Conservation (phyloP, 1,140 invertebrate species). For the Euura saliciscinereae region DNA sequence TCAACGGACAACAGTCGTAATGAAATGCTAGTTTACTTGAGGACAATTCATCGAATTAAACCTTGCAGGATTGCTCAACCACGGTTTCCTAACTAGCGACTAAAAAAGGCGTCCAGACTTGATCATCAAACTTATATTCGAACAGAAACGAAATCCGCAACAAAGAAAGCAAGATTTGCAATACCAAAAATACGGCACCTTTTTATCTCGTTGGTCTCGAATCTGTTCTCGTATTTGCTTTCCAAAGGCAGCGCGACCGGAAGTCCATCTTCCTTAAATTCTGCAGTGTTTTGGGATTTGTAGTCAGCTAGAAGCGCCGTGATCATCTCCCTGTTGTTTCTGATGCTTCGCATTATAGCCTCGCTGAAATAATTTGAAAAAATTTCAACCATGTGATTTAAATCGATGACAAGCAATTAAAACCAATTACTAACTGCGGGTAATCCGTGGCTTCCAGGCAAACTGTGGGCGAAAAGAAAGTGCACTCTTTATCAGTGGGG, state of each 20-base stretch:
- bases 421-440: conserved; percentile 69
- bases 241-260: conserved; percentile 31
- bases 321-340: conserved; percentile 72
- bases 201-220: conserved; percentile 55
- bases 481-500: conserved; percentile 62
- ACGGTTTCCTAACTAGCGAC: too few species aligned
- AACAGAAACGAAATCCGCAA: too few species aligned
- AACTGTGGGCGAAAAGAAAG: conserved; percentile 76
- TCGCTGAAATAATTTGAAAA: conserved; percentile 66
- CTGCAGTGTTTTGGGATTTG: conserved; percentile 43
- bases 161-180: too few species aligned
- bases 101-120: too few species aligned
- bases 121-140: too few species aligned
- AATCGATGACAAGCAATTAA: neutral
- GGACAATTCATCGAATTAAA: too few species aligned
- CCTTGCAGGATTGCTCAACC: too few species aligned
- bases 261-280: conserved; percentile 24
- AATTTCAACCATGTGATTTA: neutral
- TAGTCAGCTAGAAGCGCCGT: conserved; percentile 73
- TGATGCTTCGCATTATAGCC: conserved; percentile 76
- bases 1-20: too few species aligned
- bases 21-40: too few species aligned
- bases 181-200: conserved; percentile 33
- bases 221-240: conserved; percentile 44
- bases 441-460: conserved; percentile 78